These are phyloP conservation scores for Aleiodes leptofemur DNA, from an alignment of 2,888 invertebrate genomes.

Conservation along the genomic window DNA sequence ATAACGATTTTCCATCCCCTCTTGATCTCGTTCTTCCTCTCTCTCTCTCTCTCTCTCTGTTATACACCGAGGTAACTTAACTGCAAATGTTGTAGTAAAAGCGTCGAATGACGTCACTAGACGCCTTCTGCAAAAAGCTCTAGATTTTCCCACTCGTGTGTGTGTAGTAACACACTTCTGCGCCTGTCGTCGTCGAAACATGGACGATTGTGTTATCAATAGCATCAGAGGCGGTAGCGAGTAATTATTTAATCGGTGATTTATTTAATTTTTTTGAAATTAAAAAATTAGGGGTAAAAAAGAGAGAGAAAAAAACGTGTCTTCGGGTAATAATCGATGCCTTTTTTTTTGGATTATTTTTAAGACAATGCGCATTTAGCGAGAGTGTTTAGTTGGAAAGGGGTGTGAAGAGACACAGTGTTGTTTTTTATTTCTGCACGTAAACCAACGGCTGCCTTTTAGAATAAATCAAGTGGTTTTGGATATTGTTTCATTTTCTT, in stretches of 20 bases:
- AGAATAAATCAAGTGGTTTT: conserved; percentile 46
- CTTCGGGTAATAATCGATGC: conserved; percentile 11
- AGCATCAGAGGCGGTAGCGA: conserved; percentile 53
- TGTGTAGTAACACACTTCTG: conserved; percentile 48
- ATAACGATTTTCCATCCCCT: conserved; percentile 54
- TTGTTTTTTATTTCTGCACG: conserved; percentile 22
- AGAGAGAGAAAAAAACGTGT: neutral
- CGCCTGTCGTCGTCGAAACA: conserved; percentile 61
- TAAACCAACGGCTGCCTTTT: conserved; percentile 32
- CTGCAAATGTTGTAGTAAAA: neutral
- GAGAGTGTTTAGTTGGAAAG: conserved; percentile 30
- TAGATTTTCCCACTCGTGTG: conserved; percentile 38
- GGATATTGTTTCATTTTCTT: conserved; percentile 35
- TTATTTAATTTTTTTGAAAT: conserved; percentile 5
- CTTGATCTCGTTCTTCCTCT: conserved; percentile 11
- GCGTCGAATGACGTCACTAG: conserved; percentile 52
- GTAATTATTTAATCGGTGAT: conserved; percentile 41
- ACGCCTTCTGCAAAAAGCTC: conserved; percentile 48
- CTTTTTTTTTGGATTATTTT: conserved; percentile 22
- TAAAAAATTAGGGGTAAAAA: neutral
- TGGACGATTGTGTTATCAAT: conserved; percentile 61
- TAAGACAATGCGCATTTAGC: conserved; percentile 23
- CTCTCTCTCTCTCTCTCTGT: neutral
- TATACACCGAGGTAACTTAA: neutral
- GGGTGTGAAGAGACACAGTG: conserved; percentile 33